Evolutionary conservation across 2,888 invertebrate genomes (phyloP).

Genomic region (Sarcophaga rosellei): DNA sequence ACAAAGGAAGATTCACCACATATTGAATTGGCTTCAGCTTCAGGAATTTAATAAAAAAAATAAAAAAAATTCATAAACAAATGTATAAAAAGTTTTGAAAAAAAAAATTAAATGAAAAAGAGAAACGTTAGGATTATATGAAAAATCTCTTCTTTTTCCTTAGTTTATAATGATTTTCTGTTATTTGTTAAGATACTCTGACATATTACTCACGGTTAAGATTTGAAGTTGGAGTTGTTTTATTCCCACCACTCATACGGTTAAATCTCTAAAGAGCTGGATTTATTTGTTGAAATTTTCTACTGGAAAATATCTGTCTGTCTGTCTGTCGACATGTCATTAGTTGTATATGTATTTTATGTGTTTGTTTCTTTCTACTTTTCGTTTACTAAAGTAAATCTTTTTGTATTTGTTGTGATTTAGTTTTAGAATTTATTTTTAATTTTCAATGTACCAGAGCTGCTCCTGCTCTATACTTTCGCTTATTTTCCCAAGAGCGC

Average conservation of each 20-base stretch:
- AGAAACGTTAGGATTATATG: neutral
- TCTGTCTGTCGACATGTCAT: neutral
- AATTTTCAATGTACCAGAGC: neutral
- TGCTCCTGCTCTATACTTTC: constrained; percentile 13
- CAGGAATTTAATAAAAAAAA: neutral
- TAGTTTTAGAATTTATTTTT: neutral
- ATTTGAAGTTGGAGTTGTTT: neutral
- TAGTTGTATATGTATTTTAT: constrained; percentile 2
- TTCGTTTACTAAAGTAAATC: neutral
- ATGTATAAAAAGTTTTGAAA: neutral
- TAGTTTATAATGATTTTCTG: constrained; percentile 7
- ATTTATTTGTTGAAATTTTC: constrained; percentile 30
- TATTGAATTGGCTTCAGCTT: neutral
- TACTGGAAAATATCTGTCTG: neutral
- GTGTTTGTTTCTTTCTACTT: neutral
- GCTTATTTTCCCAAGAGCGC: constrained; percentile 50
- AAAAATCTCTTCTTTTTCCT: constrained; percentile 1
- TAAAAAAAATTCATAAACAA: neutral
- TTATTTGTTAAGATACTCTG: constrained; percentile 8
- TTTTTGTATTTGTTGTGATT: constrained; percentile 6
- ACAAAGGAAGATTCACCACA: neutral
- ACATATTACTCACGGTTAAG: constrained; percentile 31
- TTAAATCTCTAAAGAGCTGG: constrained; percentile 36
- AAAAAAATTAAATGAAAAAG: neutral
- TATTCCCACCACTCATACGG: neutral